These are phyloP conservation scores for Conops quadrifasciatus DNA, from an alignment of 2,888 invertebrate genomes.

Conservation along the genomic window DNA sequence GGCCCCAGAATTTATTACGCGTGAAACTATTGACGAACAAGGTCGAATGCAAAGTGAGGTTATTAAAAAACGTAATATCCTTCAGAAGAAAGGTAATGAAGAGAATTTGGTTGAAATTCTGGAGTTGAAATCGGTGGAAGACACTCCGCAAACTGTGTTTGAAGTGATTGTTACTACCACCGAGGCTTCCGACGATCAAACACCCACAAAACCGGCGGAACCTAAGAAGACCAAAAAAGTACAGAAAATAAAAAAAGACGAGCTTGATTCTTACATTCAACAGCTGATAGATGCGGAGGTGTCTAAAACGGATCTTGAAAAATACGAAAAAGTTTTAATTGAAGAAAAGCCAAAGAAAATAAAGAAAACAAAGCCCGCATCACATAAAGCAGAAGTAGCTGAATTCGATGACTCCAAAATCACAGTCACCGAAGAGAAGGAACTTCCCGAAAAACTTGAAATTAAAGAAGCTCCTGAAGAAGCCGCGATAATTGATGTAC, in stretches of 20 bases:
- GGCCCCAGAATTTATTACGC: constrained; percentile 53
- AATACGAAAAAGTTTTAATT: constrained; percentile 63
- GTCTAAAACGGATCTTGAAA: constrained; percentile 63
- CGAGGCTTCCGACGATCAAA: constrained; percentile 51
- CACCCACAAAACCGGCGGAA: constrained; percentile 30
- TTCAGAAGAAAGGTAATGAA: constrained; percentile 62
- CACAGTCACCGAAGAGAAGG: constrained; percentile 45
- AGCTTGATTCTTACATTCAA: constrained; percentile 61
- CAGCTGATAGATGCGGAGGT: constrained; percentile 62
- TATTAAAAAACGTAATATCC: constrained; percentile 59
- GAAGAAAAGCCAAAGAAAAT: constrained; percentile 58
- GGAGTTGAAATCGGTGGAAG: constrained; percentile 54
- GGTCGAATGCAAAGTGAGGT: constrained; percentile 52
- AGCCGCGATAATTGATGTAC: constrained; percentile 41
- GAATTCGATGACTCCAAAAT: constrained; percentile 51
- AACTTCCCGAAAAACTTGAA: constrained; percentile 36
- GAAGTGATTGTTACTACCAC: constrained; percentile 63
- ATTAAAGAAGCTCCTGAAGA: constrained; percentile 49
- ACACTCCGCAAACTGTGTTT: constrained; percentile 61
- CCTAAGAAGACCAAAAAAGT: constrained; percentile 52
- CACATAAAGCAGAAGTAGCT: constrained; percentile 39
- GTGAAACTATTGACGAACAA: constrained; percentile 48
- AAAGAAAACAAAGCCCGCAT: constrained; percentile 51
- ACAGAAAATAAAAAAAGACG: constrained; percentile 58
- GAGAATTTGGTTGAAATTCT: constrained; percentile 65